Conservation (phyloP, 92 coral and sea anemone species). For the Diadumene lineata region DNA sequence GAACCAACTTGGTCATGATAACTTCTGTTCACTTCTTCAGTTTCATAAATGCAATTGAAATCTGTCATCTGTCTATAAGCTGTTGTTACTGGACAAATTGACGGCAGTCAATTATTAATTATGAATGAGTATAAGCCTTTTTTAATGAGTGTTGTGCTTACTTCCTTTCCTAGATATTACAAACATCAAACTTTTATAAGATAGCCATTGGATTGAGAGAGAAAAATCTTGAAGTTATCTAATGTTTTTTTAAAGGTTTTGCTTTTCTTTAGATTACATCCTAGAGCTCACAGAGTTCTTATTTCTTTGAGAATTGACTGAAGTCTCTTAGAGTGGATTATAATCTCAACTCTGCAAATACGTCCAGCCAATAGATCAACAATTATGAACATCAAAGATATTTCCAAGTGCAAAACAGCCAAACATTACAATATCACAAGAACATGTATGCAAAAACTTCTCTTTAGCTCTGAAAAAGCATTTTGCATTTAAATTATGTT, state of each 20-base stretch:
- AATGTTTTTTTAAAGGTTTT: background rate
- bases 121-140: background rate
- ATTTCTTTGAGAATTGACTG: background rate
- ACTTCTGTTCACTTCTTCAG: background rate
- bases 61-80: background rate
- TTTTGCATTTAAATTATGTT: too few species aligned
- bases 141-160: background rate
- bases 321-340: background rate
- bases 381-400: too few species aligned
- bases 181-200: background rate
- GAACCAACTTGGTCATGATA: too few species aligned
- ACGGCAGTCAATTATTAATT: background rate
- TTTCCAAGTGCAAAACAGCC: background rate
- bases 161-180: background rate
- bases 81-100: background rate
- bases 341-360: background rate
- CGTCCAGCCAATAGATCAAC: background rate
- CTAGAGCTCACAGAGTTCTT: background rate
- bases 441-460: background rate
- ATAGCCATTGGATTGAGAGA: too few species aligned
- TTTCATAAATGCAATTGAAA: background rate
- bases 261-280: background rate
- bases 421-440: background rate
- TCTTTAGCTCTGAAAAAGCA: too few species aligned
- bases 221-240: too few species aligned